phyloP scores from a whole-genome alignment of 2,888 invertebrate genomes.

The Nemotelus nigrinus region DNA sequence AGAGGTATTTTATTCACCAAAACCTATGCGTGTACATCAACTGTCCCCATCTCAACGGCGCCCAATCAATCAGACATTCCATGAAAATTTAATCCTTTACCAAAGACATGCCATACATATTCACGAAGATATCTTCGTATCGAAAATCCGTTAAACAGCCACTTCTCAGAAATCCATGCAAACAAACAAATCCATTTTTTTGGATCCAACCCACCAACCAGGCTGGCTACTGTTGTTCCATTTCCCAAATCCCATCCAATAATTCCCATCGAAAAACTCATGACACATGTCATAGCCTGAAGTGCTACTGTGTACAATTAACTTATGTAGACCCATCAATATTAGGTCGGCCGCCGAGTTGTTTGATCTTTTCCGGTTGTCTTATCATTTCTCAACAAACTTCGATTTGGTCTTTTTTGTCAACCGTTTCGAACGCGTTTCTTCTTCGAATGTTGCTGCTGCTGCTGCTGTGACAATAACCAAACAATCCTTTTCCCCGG shows the following conservation, averaged over 20 bases:
- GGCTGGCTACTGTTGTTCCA: background rate
- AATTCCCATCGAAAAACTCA: background rate
- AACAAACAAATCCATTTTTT: background rate
- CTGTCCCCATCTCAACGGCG: background rate
- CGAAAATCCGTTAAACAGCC: background rate
- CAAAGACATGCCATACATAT: background rate
- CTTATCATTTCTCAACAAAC: background rate
- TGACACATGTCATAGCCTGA: conserved; percentile 22
- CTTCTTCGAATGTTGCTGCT: no score
- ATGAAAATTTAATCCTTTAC: background rate
- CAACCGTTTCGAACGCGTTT: no score
- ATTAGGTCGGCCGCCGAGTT: background rate
- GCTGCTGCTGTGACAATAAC: no score
- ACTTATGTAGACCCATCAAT: conserved; percentile 3
- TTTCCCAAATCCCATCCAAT: background rate
- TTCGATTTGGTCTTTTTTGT: background rate
- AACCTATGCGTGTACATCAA: no score
- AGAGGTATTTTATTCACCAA: no score
- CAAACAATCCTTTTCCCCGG: no score
- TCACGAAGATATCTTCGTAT: background rate
- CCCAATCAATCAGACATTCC: conserved; percentile 6
- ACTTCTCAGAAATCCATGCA: background rate
- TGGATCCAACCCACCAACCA: background rate
- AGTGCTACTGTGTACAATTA: conserved; percentile 11
- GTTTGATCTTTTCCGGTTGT: conserved; percentile 14